Percentiles rank a stretch among this genome's conserved stretches.
Conservation (phyloP, 2,113 vertebrate genomes). For the Boulengeromyrus knoepffleri region DNA sequence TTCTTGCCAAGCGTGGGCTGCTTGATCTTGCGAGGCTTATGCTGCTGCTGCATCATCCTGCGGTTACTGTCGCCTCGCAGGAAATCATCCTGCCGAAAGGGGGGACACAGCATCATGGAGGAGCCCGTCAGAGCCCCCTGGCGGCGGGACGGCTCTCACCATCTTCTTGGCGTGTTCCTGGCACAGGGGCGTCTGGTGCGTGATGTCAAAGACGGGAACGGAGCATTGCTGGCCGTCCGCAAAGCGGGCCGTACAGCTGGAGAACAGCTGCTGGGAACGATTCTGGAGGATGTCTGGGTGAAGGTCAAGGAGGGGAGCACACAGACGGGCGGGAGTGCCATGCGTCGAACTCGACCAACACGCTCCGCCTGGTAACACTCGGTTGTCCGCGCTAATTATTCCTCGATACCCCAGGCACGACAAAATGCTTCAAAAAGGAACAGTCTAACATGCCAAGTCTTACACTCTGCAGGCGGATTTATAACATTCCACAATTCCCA, state of each 20-base stretch:
- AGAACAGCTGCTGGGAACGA: constrained; percentile 96
- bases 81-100: constrained; percentile 65
- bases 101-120: neutral
- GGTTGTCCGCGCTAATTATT: neutral
- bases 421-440: neutral
- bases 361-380: neutral
- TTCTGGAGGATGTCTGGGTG: constrained; percentile 89
- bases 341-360: neutral
- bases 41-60: constrained; percentile 81
- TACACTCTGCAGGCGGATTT: neutral
- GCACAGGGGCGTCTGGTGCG: constrained; percentile 94
- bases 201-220: constrained; percentile 96
- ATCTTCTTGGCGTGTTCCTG: constrained; percentile 99
- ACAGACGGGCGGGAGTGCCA: neutral
- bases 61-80: constrained; percentile 90
- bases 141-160: constrained; percentile 58
- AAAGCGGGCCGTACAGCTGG: constrained; percentile 96
- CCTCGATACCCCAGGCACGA: neutral
- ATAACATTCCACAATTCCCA: neutral
- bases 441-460: neutral
- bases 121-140: neutral
- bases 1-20: constrained; percentile 98
- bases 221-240: constrained; percentile 97
- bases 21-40: constrained; percentile 95
- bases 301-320: constrained; percentile 60